phyloP scores from a whole-genome alignment of 2,888 invertebrate genomes.

The Mantis religiosa region DNA sequence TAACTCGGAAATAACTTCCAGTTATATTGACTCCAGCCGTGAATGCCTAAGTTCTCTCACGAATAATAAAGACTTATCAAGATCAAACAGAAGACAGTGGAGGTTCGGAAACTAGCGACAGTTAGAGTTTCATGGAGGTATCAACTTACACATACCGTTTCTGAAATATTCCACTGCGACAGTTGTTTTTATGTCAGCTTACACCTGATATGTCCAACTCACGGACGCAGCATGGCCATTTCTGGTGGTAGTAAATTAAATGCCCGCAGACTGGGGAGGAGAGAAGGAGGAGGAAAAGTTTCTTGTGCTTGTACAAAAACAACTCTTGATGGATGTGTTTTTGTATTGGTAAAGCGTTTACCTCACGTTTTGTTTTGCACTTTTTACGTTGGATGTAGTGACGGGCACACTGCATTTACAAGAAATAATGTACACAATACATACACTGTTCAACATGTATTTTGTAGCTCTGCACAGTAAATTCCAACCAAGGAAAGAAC shows the following conservation, averaged over 20 bases:
- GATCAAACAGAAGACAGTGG: neutral
- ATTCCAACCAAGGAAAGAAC: too few species aligned
- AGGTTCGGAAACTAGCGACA: neutral
- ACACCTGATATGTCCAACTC: neutral
- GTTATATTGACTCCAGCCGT: too few species aligned
- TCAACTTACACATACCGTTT: neutral
- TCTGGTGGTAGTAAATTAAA: neutral
- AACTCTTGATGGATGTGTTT: neutral
- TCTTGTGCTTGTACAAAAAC: neutral
- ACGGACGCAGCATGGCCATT: neutral
- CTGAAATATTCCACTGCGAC: neutral
- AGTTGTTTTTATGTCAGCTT: neutral
- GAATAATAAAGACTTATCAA: neutral
- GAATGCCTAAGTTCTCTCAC: too few species aligned
- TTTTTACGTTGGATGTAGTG: too few species aligned
- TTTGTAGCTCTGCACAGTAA: too few species aligned
- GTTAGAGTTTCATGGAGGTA: neutral
- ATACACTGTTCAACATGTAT: too few species aligned
- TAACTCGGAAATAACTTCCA: too few species aligned
- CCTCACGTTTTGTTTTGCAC: neutral
- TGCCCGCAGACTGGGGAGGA: neutral
- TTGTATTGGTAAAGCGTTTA: neutral
- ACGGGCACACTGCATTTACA: too few species aligned
- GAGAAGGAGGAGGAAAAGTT: neutral
- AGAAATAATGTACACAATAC: too few species aligned